Conservation (phyloP, 2,888 invertebrate genomes). For the Drosophila hamatofila region DNA sequence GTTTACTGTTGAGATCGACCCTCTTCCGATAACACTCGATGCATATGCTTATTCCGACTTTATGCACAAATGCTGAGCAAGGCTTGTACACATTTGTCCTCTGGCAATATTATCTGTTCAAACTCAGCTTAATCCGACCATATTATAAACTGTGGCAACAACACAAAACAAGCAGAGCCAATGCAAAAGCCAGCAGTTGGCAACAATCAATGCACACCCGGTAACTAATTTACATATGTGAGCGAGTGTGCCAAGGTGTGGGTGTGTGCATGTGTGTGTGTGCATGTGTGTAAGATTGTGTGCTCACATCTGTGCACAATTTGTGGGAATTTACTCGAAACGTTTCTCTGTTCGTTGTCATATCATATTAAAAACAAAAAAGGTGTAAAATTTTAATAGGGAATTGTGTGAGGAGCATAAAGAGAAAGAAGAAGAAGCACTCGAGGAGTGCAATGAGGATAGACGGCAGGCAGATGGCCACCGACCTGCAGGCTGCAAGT, state of each 20-base stretch:
- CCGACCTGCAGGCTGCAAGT: constrained; percentile 16
- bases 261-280: neutral
- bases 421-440: constrained; percentile 10
- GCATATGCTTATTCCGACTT: constrained; percentile 2
- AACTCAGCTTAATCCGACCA: constrained; percentile 24
- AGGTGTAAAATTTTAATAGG: constrained; percentile 50
- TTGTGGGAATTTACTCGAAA: constrained; percentile 31
- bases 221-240: constrained; percentile 61
- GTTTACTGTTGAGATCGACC: neutral
- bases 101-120: constrained; percentile 25
- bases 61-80: neutral
- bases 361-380: constrained; percentile 49
- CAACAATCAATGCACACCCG: constrained; percentile 55
- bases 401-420: constrained; percentile 5
- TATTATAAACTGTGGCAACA: constrained; percentile 28
- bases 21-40: constrained; percentile 1
- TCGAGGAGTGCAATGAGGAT: too few relatives aligned
- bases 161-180: constrained; percentile 13
- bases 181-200: constrained; percentile 23
- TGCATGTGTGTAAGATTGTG: constrained; percentile 5
- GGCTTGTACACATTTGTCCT: constrained; percentile 2
- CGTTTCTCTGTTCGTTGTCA: constrained; percentile 22
- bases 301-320: constrained; percentile 51
- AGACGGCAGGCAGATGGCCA: constrained; percentile 4
- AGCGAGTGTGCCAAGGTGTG: neutral